phyloP scores from a whole-genome alignment of 2,797 vertebrate species.

The Alcedo quadribrachys region DNA sequence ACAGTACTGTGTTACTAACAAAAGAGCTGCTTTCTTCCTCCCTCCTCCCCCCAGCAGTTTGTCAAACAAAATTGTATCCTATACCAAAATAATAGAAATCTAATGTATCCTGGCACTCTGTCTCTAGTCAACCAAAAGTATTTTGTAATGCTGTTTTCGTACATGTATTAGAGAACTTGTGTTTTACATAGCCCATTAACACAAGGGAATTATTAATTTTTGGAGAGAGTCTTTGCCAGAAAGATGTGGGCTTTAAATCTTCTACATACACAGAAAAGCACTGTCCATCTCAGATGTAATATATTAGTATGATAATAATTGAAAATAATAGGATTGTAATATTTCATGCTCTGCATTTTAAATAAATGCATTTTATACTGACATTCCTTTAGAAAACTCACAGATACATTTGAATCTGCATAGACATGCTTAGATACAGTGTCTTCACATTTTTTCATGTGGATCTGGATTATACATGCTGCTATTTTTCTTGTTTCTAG shows the following conservation, averaged over 20 bases:
- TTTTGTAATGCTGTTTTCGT: conserved; percentile 44
- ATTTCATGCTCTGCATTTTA: too few species aligned
- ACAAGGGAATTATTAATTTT: conserved; percentile 64
- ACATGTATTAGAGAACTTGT: conserved; percentile 12
- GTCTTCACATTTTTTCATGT: too few species aligned
- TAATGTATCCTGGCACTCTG: conserved; percentile 26
- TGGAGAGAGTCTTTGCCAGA: conserved; percentile 27
- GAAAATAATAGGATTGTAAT: too few species aligned
- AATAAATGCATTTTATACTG: too few species aligned
- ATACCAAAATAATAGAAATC: conserved; percentile 52
- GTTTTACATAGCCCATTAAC: conserved; percentile 40
- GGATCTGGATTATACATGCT: too few species aligned
- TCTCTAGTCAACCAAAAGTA: conserved; percentile 7
- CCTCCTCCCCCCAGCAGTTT: conserved; percentile 35
- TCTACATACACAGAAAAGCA: too few species aligned
- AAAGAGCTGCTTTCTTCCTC: conserved; percentile 53
- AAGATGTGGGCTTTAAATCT: conserved; percentile 19
- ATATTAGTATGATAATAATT: too few species aligned
- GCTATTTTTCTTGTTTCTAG: too few species aligned
- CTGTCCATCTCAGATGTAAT: too few species aligned
- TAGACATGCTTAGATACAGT: too few species aligned
- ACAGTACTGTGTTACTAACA: conserved; percentile 40
- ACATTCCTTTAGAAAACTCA: too few species aligned
- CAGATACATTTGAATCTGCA: too few species aligned
- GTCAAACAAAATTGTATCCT: conserved; percentile 51